A percentile compares a stretch with the other conserved stretches of the same genome.
These are phyloP conservation scores for Tetranychus cinnabarinus DNA, from an alignment of 1,140 invertebrate genomes.

Conservation along the genomic window DNA sequence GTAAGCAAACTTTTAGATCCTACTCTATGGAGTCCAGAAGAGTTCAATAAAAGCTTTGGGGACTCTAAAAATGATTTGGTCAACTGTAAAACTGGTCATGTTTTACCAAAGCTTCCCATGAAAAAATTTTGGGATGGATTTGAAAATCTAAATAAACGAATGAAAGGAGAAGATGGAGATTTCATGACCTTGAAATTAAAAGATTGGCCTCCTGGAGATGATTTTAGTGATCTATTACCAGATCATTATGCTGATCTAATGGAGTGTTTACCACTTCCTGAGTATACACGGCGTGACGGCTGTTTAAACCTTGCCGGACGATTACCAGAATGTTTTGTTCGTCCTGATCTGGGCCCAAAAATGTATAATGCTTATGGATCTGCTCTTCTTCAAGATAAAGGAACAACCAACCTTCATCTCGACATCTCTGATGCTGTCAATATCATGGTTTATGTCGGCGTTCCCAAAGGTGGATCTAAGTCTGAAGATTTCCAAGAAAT, in stretches of 20 bases:
- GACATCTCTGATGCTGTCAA: conserved; percentile 95
- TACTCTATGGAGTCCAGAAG: conserved; percentile 67
- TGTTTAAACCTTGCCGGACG: conserved; percentile 68
- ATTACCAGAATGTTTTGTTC: conserved; percentile 74
- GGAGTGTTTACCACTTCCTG: conserved; percentile 59
- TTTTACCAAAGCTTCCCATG: conserved; percentile 66
- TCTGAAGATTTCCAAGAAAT: conserved; percentile 25
- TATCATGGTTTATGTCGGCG: conserved; percentile 86
- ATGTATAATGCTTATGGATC: conserved; percentile 95
- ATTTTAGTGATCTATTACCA: conserved; percentile 68
- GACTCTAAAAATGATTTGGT: conserved; percentile 73
- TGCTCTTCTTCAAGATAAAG: conserved; percentile 30
- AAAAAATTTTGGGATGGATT: conserved; percentile 92
- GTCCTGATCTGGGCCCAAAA: conserved; percentile 85
- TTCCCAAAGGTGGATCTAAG: conserved; percentile 22
- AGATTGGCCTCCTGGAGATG: conserved; percentile 85
- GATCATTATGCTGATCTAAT: conserved; percentile 73
- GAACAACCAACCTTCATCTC: conserved; percentile 85
- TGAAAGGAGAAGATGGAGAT: conserved; percentile 29
- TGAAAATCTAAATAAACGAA: conserved; percentile 39
- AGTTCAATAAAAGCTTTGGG: conserved; percentile 61
- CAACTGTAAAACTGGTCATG: conserved; percentile 53
- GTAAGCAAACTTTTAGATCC: conserved; percentile 48
- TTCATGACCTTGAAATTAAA: conserved; percentile 82
- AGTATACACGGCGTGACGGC: conserved; percentile 73